Percentiles rank a stretch among this genome's conserved stretches.
phyloP scores from a whole-genome alignment of 1,140 invertebrate genomes.

The Drosophila sulfurigaster region DNA sequence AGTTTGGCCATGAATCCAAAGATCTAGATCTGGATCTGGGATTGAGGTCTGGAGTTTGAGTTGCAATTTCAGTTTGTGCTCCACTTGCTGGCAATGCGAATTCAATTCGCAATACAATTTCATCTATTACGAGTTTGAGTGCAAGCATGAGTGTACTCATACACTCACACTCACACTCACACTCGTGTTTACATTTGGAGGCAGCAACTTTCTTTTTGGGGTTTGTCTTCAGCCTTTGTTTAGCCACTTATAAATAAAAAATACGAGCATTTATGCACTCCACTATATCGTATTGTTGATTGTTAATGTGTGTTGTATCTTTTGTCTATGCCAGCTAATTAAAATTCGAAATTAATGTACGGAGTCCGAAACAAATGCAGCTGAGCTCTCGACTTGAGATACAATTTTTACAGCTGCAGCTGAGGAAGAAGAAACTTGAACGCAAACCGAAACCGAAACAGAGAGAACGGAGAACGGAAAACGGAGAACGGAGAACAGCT shows the following conservation, averaged over 20 bases:
- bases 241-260: conserved; percentile 8
- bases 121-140: conserved; percentile 14
- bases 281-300: no score
- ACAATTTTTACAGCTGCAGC: conserved; percentile 38
- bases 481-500: neutral
- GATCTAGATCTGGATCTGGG: neutral
- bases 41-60: neutral
- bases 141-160: neutral
- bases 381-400: conserved; percentile 4
- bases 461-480: conserved; percentile 6
- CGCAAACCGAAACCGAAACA: conserved; percentile 47
- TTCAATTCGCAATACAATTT: conserved; percentile 50
- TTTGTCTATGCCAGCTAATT: conserved; percentile 59
- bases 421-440: conserved; percentile 48
- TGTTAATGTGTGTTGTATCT: neutral
- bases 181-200: conserved; percentile 14
- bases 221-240: conserved; percentile 29
- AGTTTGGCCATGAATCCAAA: conserved; percentile 1
- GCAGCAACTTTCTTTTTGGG: conserved; percentile 71
- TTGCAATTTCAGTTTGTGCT: conserved; percentile 23
- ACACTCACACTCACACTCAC: neutral
- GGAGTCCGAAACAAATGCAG: conserved; percentile 17
- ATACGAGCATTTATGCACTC: neutral
- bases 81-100: conserved; percentile 49
- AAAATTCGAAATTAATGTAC: conserved; percentile 78